Base-by-base conservation (phyloP, 2,888 invertebrate species). In the Nemotelus nigrinus region DNA sequence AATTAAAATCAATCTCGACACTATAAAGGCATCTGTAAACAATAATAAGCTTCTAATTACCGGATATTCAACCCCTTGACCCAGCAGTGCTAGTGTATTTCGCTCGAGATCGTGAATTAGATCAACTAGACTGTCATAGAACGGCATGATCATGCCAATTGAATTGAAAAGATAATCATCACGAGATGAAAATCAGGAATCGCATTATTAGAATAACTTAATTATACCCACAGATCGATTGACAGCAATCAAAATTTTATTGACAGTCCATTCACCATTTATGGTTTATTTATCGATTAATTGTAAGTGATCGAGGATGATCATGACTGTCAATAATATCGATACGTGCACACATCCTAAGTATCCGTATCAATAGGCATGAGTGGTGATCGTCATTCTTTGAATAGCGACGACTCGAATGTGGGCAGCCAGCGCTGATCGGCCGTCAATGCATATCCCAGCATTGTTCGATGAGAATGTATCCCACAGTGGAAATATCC, bases 201-300 rank as follows among this genome's bases (percentile, higher is more conserved):
- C n/a, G 39, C 50, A 72, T 57, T 72, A 79, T 79, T 76, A 77
- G 77, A 76, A 79, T 79, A 79, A 79, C 77, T 79, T 79, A 79
- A 79, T 79, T 79, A 79, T 79, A 75, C 77, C 60, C 60, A 45
- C 70, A 78, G 76, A 77, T 77, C 77, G 77, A 79, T 79, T 78
- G 79, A 79, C 79, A 75, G 79, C 79, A 79, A 79, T 79, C 79
- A 79, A 79, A 79, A 79, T 79, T 79, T 79, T 79, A 79, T 79
- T 79, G 79, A 79, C 79, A 79, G 77, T 70, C 77, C 75, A 79
- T 79, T 79, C 79, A 77, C 79, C 74, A 76, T 76, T 77, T 79
- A 79, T 76, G 79, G 79, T 77, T 79, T 79, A 79, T 79, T 79
- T 79, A 79, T 79, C 79, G 79, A 77, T 79, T 79, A 79, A 79